Percentiles rank a stretch among this genome's conserved stretches.
phyloP scores from a whole-genome alignment of 2,797 vertebrate species.

The Ciconia nigra region DNA sequence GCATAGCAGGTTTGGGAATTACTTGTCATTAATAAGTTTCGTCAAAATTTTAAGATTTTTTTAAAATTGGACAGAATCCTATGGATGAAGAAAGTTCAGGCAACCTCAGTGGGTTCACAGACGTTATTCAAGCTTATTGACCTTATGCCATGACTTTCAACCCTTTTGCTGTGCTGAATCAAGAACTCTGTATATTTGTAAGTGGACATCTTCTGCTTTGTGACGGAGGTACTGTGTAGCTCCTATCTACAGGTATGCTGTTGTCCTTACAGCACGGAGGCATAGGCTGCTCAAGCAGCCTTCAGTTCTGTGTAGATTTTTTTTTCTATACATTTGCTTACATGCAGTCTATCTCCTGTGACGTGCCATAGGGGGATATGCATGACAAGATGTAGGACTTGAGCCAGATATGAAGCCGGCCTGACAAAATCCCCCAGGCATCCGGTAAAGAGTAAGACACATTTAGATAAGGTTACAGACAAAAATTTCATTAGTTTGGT shows the following conservation, averaged over 20 bases:
- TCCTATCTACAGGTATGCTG: background rate
- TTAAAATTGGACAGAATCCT: background rate
- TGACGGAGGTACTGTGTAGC: background rate
- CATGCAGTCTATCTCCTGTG: background rate
- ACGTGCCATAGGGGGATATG: background rate
- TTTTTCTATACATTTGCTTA: background rate
- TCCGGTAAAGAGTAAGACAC: background rate
- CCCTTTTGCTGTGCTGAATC: background rate
- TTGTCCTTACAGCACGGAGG: background rate
- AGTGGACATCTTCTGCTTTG: background rate
- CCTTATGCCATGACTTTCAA: background rate
- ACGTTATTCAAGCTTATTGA: background rate
- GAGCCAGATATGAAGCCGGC: background rate
- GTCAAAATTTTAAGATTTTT: background rate
- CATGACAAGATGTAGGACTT: background rate
- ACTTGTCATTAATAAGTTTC: background rate
- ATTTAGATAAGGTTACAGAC: background rate
- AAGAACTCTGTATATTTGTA: background rate
- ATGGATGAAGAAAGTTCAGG: background rate
- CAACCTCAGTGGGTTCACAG: background rate
- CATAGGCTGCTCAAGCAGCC: background rate
- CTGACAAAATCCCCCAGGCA: slow-evolving; percentile 27
- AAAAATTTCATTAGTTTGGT: background rate
- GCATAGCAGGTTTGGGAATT: background rate
- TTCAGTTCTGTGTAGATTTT: background rate